Conservation (phyloP, 1,140 invertebrate genomes). For the Drosophila elegans region DNA sequence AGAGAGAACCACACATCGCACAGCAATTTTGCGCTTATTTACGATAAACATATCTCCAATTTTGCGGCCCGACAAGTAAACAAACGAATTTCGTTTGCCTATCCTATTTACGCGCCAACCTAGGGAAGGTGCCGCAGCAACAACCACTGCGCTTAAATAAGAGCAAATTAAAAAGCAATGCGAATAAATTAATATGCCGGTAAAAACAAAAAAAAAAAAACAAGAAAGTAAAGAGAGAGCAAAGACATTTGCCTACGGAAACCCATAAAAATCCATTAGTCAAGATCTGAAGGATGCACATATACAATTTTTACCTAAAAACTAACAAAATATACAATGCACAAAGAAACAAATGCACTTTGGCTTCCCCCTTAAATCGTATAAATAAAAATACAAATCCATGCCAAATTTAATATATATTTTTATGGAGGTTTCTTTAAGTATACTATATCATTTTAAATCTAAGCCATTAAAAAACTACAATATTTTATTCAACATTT, state of each 20-base stretch:
- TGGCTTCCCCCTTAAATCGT: too few species aligned
- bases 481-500: too few species aligned
- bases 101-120: constrained; percentile 46
- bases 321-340: background rate
- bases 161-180: background rate
- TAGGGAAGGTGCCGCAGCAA: constrained; percentile 21
- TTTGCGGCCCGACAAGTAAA: constrained; percentile 39
- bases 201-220: background rate
- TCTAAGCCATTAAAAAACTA: too few species aligned
- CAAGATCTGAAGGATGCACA: background rate
- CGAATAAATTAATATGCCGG: constrained; percentile 19
- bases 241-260: background rate
- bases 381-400: too few species aligned
- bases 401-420: too few species aligned
- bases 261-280: background rate
- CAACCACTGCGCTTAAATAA: background rate
- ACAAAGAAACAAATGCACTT: background rate
- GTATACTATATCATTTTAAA: too few species aligned
- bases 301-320: background rate
- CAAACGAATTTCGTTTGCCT: constrained; percentile 39
- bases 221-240: background rate
- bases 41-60: constrained; percentile 42
- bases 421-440: too few species aligned
- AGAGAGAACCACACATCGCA: constrained; percentile 9
- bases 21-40: constrained; percentile 37